Evolutionary conservation across 2,113 vertebrate genomes (phyloP).

Genomic region (Paratilapia polleni): DNA sequence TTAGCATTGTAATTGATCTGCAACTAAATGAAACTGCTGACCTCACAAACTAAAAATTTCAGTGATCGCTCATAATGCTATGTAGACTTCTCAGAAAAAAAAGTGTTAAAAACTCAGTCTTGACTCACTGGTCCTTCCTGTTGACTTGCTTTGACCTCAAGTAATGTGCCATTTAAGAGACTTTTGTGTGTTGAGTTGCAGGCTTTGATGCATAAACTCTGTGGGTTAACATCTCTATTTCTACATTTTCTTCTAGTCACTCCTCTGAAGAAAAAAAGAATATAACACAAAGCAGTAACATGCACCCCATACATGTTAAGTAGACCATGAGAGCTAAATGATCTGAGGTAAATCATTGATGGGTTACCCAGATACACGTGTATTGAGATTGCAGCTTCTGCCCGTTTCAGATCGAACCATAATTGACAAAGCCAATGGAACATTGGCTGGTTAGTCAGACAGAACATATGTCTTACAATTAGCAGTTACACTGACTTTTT

Average conservation of each 20-base stretch:
- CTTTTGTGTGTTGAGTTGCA: neutral
- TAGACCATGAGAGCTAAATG: slow-evolving; percentile 26
- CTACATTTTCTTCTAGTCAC: neutral
- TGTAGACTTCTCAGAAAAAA: neutral
- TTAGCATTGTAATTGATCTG: neutral
- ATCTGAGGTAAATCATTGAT: slow-evolving; percentile 24
- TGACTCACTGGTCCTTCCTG: neutral
- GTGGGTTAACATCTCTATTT: neutral
- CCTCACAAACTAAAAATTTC: too few relatives aligned
- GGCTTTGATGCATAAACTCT: neutral
- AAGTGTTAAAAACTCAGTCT: neutral
- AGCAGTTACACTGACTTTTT: neutral
- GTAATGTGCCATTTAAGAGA: neutral
- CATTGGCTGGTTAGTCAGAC: slow-evolving; percentile 20
- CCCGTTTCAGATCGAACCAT: slow-evolving; percentile 18
- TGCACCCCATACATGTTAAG: neutral
- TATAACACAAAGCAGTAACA: neutral
- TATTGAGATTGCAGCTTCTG: slow-evolving; percentile 24
- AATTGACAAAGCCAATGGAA: slow-evolving; percentile 36
- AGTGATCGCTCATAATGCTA: too few relatives aligned
- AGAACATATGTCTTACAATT: slow-evolving; percentile 25
- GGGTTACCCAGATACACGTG: slow-evolving; percentile 36
- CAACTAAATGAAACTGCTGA: too few relatives aligned
- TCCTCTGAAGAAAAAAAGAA: neutral
- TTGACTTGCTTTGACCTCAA: neutral